Base-by-base conservation (phyloP, 2,888 invertebrate genomes). In the Myopa testacea region DNA sequence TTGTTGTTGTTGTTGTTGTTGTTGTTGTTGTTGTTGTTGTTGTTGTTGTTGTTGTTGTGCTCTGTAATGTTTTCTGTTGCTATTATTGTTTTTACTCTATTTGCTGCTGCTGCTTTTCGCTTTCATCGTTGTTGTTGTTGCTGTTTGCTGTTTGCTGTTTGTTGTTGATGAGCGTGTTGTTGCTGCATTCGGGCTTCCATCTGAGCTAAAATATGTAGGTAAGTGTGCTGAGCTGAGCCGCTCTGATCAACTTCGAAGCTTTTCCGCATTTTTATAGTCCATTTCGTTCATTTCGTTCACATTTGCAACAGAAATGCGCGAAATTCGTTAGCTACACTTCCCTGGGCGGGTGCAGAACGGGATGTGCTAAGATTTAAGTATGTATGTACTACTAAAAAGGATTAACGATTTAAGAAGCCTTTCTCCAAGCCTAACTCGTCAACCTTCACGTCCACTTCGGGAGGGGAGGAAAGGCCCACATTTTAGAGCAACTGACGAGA, bases 211-310 rank as follows among this genome's bases (percentile, higher is more conserved):
- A 50, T 78, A 78, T 78, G 71, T 79, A 73, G 79, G 78, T 73
- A 72, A 78, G 71, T 77, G 70, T 78, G 74, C 50, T 78, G 76
- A 60, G 65, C 8, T 4, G 55, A 19, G 74, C 50, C 76, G 76
- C 55, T 52, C 8, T 4, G 58, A 52, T 74, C 38, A 34, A 50
- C 65, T 34, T 10, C 34, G 34, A n/a, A 58, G 5, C 34, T 34
- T 65, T 63, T 50, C 63, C 63, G 50, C 63, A 52, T 63, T 74
- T 63, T 50, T 65, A 62, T 62, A 40, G 65, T 40, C 72, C 75
- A 77, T 62, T 62, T 58, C n/a, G 26, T 62, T 16, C 60, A 60
- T n/a, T n/a, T n/a, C n/a, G n/a, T n/a, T n/a, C n/a, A 12, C 62
- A 8, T 10, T 62, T n/a, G 75, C 26, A 26, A 26, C 26, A 26